A percentile compares a stretch with the other conserved stretches of the same genome.
Evolutionary conservation across 2,113 vertebrate species (phyloP).

Genomic region (Nycticebus coucang): DNA sequence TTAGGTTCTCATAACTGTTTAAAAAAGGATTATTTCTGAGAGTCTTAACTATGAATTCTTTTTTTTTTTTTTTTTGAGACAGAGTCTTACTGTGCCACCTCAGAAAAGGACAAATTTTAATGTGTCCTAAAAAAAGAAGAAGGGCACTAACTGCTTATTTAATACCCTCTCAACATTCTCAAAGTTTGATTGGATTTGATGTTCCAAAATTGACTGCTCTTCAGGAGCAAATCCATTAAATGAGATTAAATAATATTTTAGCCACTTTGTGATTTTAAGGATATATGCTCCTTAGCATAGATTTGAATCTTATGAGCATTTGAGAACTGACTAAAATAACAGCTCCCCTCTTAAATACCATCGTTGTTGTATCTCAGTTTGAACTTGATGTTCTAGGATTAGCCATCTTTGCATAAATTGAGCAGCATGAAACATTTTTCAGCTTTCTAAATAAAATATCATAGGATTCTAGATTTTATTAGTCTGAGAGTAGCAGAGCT

Average conservation of each 20-base stretch:
- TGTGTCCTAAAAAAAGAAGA: too few species aligned
- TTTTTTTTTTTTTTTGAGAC: background rate
- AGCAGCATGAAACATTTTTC: background rate
- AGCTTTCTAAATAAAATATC: slow-evolving; percentile 17
- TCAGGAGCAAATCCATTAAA: background rate
- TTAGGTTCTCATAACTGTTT: background rate
- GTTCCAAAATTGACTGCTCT: background rate
- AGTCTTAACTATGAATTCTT: background rate
- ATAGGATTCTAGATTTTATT: background rate
- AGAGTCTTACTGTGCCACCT: too few species aligned
- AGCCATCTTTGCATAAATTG: background rate
- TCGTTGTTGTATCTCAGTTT: background rate
- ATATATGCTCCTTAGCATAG: background rate
- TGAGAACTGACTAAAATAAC: background rate
- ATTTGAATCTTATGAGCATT: background rate
- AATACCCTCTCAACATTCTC: background rate
- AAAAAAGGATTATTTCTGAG: slow-evolving; percentile 1
- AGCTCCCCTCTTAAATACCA: background rate
- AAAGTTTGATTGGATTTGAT: background rate
- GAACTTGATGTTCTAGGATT: background rate
- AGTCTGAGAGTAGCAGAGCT: background rate
- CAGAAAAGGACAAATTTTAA: too few species aligned
- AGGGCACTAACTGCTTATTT: background rate
- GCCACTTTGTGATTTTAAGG: background rate
- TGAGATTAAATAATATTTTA: slow-evolving; percentile 18